These are phyloP conservation scores for Arenicola marina DNA, from an alignment of 2,888 invertebrate species.

Conservation along the genomic window DNA sequence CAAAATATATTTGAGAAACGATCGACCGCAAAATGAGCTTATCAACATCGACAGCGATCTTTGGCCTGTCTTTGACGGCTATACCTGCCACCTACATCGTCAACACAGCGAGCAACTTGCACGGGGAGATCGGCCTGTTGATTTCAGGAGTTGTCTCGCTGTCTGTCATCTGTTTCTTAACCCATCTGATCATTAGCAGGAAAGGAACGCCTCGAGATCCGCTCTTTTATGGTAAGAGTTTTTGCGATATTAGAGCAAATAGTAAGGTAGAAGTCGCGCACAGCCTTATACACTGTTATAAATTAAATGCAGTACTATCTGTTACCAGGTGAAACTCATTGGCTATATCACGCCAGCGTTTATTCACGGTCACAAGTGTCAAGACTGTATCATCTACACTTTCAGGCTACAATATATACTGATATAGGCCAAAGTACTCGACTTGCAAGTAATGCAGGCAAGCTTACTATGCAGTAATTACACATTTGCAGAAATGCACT, in stretches of 20 bases:
- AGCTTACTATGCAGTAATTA: no score
- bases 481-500: no score
- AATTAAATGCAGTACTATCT: not conserved
- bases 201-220: constrained; percentile 21
- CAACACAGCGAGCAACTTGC: constrained; percentile 17
- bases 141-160: constrained; percentile 20
- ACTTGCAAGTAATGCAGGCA: no score
- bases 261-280: no score
- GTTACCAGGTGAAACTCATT: not conserved
- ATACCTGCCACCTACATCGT: constrained; percentile 27
- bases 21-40: constrained; percentile 1
- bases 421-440: no score
- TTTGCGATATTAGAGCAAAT: no score
- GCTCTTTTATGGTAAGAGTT: constrained; percentile 23
- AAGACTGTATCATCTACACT: no score
- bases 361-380: no score
- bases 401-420: no score
- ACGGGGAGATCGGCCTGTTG: constrained; percentile 26
- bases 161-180: constrained; percentile 16
- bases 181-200: constrained; percentile 15
- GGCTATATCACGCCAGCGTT: no score
- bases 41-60: constrained; percentile 10
- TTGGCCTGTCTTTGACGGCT: constrained; percentile 23
- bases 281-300: no score
- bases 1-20: no score